phyloP scores from a whole-genome alignment of 1,140 invertebrate species.

The Argopecten irradians region DNA sequence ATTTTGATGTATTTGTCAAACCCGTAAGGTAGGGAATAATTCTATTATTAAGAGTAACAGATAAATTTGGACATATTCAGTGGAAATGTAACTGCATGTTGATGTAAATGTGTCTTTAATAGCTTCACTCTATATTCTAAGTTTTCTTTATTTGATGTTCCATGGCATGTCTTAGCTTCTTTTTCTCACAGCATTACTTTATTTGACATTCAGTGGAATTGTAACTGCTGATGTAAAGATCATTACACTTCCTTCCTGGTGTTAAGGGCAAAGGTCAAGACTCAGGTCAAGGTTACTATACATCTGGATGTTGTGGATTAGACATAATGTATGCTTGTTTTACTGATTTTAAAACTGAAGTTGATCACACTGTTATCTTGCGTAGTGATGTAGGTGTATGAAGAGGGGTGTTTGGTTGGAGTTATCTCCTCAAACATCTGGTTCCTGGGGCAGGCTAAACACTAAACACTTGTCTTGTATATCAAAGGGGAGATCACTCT shows the following conservation, averaged over 20 bases:
- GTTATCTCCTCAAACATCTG: background rate
- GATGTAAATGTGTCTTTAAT: background rate
- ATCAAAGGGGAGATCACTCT: background rate
- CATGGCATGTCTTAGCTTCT: too few species aligned
- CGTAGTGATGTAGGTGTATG: background rate
- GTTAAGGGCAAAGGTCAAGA: background rate
- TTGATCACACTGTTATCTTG: background rate
- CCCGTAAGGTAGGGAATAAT: too few species aligned
- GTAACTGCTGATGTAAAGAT: too few species aligned
- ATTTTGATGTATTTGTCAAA: too few species aligned
- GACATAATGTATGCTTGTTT: background rate
- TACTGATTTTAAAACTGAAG: background rate
- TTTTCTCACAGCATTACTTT: too few species aligned
- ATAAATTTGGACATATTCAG: too few species aligned
- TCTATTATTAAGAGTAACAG: too few species aligned
- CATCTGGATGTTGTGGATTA: background rate
- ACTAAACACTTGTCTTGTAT: constrained; percentile 2
- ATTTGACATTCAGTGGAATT: too few species aligned
- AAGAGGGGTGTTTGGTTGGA: background rate
- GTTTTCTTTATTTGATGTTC: too few species aligned
- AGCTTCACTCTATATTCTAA: too few species aligned
- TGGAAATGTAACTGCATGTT: background rate
- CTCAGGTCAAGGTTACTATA: background rate
- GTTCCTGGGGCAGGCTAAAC: background rate
- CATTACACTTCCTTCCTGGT: too few species aligned